phyloP scores from a whole-genome alignment of 1,140 invertebrate genomes.

The Eurosta solidaginis region DNA sequence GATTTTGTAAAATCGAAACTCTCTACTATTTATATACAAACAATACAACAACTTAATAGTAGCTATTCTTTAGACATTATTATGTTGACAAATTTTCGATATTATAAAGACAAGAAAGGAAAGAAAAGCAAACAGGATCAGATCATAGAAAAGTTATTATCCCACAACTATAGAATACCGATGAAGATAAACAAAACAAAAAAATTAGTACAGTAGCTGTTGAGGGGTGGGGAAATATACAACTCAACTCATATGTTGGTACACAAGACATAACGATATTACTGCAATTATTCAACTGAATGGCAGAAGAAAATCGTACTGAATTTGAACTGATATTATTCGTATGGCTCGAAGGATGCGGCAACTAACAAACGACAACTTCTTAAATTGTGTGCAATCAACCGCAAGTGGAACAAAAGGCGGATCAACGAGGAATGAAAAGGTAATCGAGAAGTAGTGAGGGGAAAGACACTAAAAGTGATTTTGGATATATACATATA shows the following conservation, averaged over 20 bases:
- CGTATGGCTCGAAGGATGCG: background rate
- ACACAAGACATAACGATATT: background rate
- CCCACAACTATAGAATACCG: background rate
- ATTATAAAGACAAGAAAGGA: background rate
- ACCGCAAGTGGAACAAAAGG: slow-evolving; percentile 53
- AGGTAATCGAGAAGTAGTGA: slow-evolving; percentile 3
- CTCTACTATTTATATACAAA: background rate
- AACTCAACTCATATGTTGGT: too few species aligned
- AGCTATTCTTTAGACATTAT: background rate
- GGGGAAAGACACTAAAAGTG: background rate
- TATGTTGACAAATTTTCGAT: slow-evolving; percentile 7
- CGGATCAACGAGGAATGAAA: background rate
- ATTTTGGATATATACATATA: background rate
- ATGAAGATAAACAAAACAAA: background rate
- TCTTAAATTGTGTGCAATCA: slow-evolving; percentile 56
- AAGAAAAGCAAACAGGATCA: background rate
- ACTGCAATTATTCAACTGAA: background rate
- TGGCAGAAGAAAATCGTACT: background rate
- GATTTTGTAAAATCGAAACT: background rate
- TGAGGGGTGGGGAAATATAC: background rate
- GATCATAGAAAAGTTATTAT: slow-evolving; percentile 27
- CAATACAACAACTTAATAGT: background rate
- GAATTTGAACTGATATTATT: slow-evolving; percentile 8
- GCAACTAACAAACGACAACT: slow-evolving; percentile 6
- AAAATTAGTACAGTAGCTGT: background rate